A percentile compares a stretch with the other conserved stretches of the same genome.
These are phyloP conservation scores for Atrichornis clamosus DNA, from an alignment of 2,113 vertebrate genomes.

Conservation along the genomic window DNA sequence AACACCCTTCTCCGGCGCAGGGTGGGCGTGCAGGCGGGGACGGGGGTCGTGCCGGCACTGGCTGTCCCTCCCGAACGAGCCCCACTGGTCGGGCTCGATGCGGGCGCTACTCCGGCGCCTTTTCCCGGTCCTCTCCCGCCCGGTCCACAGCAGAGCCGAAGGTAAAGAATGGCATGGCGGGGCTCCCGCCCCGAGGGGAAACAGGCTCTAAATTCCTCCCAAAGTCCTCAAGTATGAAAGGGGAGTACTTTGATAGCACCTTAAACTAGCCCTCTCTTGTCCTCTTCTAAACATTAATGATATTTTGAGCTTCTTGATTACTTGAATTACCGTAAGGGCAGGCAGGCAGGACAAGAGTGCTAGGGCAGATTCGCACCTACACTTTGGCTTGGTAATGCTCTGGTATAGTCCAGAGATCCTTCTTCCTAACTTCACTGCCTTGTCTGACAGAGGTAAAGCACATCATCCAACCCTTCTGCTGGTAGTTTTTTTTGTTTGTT, in stretches of 20 bases:
- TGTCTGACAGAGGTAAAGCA: neutral
- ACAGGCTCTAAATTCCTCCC: neutral
- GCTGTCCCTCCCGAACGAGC: neutral
- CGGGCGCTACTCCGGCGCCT: too few relatives aligned
- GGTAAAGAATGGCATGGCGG: too few relatives aligned
- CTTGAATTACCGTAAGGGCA: neutral
- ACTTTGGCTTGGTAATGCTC: rapidly evolving
- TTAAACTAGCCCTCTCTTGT: neutral
- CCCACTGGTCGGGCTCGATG: rapidly evolving
- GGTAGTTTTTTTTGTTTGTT: neutral
- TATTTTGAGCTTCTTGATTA: rapidly evolving
- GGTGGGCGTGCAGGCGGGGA: neutral
- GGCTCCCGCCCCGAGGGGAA: too few relatives aligned
- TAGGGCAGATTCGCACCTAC: rapidly evolving
- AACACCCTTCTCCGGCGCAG: neutral
- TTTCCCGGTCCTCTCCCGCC: neutral
- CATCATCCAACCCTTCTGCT: neutral
- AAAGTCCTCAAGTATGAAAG: neutral
- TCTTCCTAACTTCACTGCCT: rapidly evolving
- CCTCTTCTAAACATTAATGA: rapidly evolving
- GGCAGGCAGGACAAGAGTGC: rapidly evolving
- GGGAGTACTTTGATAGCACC: rapidly evolving
- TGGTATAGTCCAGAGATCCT: too few relatives aligned
- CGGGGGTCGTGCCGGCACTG: neutral
- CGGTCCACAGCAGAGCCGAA: rapidly evolving